Conservation (phyloP, 2,888 invertebrate species). For the Ametastegia equiseti region DNA sequence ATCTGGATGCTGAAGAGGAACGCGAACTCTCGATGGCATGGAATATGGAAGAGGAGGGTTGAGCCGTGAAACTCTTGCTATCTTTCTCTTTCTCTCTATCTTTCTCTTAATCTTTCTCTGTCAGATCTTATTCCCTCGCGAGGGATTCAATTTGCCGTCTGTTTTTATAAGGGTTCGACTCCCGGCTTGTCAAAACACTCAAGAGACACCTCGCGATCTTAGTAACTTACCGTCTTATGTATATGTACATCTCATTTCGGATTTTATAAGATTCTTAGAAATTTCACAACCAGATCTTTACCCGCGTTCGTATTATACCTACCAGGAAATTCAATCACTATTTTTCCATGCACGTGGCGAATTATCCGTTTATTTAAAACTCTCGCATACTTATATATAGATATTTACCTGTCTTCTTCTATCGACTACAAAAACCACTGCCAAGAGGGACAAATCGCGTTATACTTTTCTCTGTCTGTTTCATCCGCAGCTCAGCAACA, state of each 20-base stretch:
- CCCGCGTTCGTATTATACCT: no score
- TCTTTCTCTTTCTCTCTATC: neutral
- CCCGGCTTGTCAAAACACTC: constrained; percentile 75
- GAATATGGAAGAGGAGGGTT: neutral
- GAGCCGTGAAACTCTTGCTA: neutral
- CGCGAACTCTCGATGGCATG: neutral
- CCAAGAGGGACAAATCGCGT: no score
- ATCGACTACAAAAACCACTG: no score
- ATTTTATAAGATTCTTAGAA: constrained; percentile 11
- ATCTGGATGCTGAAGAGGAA: no score
- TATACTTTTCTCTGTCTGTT: no score
- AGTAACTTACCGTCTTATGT: constrained; percentile 40
- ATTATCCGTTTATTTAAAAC: no score
- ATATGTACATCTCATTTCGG: constrained; percentile 17
- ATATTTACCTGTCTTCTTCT: no score
- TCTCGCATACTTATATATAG: no score
- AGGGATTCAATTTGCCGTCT: constrained; percentile 75
- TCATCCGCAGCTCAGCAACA: no score
- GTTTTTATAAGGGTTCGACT: constrained; percentile 76
- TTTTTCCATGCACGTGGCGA: no score
- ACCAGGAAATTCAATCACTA: no score
- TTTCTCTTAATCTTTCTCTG: neutral
- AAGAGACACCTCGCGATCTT: constrained; percentile 69
- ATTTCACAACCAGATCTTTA: neutral
- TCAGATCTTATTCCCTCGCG: constrained; percentile 64